Base-by-base conservation (phyloP, 1,140 invertebrate genomes). In the Alviniconcha marisindica region DNA sequence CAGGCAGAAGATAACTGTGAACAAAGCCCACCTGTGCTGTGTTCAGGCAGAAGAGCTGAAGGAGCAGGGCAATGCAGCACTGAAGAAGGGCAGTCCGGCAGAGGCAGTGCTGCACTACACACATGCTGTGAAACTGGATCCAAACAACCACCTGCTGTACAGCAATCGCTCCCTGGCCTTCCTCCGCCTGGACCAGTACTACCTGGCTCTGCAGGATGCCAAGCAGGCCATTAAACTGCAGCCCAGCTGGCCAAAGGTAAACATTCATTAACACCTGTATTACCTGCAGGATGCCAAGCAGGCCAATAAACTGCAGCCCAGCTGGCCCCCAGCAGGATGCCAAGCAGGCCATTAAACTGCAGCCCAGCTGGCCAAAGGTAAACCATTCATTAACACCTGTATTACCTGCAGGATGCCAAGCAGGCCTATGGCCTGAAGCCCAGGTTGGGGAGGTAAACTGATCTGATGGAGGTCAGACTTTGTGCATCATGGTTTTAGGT, bases 91-190 rank as follows among this genome's bases (percentile, higher is more conserved):
- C 81, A 96, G 96, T 88, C 96, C 94, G 91, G 95, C 95, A 86
- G 96, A 97, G 93, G 96, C 96, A 31, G 94, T 96, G 81, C 92
- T 97, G 77, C 96, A 96, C 93, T 97, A 97, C 90, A 96, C 96
- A 21, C 95, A 96, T 90, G 96, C 96, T 1, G 95, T 97, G 88
- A 96, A 96, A 93, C 90, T 95, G 81, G 96, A 97, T 87, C 94
- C 95, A 40, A 94, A 94, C 73, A 96, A 96, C 93, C 95, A 95
- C 91, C 94, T 95, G 12, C 91, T 97, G 5, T 96, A 96, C 90
- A 96, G 96, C 89, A 97, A 97, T 91, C 93, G 96, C 90, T 97
- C 96, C 4, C 94, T 95, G 87, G 96, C 96, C 33, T 97, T 97
- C 92, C 92, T 97, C 24, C 96, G 96, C 91, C 92, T 96, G 86